Conservation (phyloP, 2,797 vertebrate genomes). For the Simalia tracyae region DNA sequence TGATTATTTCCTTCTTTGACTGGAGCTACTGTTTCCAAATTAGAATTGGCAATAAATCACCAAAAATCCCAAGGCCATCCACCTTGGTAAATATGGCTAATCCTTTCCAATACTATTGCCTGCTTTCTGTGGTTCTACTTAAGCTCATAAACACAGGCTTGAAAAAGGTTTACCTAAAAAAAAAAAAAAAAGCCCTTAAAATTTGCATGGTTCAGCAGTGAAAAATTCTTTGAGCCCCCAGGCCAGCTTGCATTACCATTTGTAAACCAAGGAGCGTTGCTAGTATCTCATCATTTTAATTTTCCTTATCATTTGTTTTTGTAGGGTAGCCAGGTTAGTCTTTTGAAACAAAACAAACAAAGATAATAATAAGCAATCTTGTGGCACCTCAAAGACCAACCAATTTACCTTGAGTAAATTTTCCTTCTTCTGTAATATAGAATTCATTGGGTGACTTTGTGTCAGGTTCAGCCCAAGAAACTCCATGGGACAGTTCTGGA, state of each 20-base stretch:
- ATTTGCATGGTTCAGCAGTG: too few relatives aligned
- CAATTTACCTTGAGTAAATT: background rate
- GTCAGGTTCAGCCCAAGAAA: too few relatives aligned
- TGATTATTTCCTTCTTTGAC: slow-evolving; percentile 7
- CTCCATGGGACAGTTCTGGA: too few relatives aligned
- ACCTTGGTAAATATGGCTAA: slow-evolving; percentile 49
- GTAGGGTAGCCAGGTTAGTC: background rate
- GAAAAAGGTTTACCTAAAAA: background rate
- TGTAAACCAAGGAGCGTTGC: background rate
- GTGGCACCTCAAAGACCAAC: background rate
- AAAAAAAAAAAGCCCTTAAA: background rate
- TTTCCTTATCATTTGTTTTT: background rate
- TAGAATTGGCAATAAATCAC: background rate
- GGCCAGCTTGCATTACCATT: background rate
- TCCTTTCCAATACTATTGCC: slow-evolving; percentile 8
- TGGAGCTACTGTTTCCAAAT: slow-evolving; percentile 28
- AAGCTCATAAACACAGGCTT: slow-evolving; percentile 8
- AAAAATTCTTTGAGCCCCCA: background rate
- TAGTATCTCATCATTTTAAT: background rate
- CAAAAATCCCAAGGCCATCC: slow-evolving; percentile 7
- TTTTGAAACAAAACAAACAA: background rate
- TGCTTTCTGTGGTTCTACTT: background rate
- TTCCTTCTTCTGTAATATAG: background rate
- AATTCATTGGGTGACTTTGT: background rate
- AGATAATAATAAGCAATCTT: background rate